These are phyloP conservation scores for Watsonalla binaria DNA, from an alignment of 2,888 invertebrate genomes.

Conservation along the genomic window DNA sequence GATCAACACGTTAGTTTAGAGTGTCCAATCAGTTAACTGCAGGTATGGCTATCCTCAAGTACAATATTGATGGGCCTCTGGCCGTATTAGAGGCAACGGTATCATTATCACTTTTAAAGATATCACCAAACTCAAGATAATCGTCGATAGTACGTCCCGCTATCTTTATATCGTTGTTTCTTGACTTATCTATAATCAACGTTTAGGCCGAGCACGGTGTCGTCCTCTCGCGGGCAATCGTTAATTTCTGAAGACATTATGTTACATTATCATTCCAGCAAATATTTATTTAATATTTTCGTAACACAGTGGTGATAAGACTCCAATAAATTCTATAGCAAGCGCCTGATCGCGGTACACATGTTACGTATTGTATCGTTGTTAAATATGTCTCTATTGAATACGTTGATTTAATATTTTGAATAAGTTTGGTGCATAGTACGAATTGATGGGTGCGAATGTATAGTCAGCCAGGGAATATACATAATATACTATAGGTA, in stretches of 20 bases:
- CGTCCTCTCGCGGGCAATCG: not conserved
- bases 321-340: too few relatives aligned
- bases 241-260: not conserved
- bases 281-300: too few relatives aligned
- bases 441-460: too few relatives aligned
- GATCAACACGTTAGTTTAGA: not conserved
- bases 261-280: not conserved
- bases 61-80: not conserved
- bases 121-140: slow-evolving; percentile 51
- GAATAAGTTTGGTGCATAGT: too few relatives aligned
- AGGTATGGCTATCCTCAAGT: not conserved
- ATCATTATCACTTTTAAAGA: slow-evolving; percentile 23
- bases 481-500: too few relatives aligned
- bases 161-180: slow-evolving; percentile 25
- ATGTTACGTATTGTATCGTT: too few relatives aligned
- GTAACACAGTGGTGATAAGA: too few relatives aligned
- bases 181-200: slow-evolving; percentile 17
- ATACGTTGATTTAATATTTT: too few relatives aligned
- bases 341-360: too few relatives aligned
- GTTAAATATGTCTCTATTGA: too few relatives aligned
- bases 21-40: not conserved
- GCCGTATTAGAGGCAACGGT: slow-evolving; percentile 8
- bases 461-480: too few relatives aligned
- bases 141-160: slow-evolving; percentile 36
- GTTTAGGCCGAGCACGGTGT: slow-evolving; percentile 10